Conservation (phyloP, 2,797 vertebrate genomes). For the Peromyscus nudipes region DNA sequence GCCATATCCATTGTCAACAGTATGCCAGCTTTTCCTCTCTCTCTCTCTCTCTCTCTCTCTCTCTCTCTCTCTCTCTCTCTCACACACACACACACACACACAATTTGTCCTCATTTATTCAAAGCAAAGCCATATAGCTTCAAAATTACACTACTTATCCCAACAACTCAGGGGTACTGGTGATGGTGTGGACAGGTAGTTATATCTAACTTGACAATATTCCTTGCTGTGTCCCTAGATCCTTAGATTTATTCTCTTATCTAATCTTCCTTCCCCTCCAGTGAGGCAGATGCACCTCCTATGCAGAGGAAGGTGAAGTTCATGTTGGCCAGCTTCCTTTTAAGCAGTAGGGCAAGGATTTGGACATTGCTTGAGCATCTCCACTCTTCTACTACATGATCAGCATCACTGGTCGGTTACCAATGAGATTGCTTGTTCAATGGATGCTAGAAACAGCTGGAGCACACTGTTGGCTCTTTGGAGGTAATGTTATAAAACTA, state of each 20-base stretch:
- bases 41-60: neutral
- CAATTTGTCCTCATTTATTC: neutral
- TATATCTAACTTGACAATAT: neutral
- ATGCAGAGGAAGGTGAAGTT: neutral
- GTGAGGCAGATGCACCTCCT: neutral
- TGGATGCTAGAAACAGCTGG: neutral
- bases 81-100: too few relatives aligned
- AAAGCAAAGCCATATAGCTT: conserved; percentile 6
- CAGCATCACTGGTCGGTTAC: neutral
- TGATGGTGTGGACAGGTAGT: neutral
- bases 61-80: neutral
- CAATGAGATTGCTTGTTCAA: neutral
- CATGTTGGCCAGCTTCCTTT: neutral
- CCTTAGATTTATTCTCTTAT: conserved; percentile 29
- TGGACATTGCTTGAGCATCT: neutral
- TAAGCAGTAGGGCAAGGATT: neutral
- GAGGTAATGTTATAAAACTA: neutral
- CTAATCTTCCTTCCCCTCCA: neutral
- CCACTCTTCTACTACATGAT: neutral
- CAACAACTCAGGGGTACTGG: fast-evolving
- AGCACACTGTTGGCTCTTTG: neutral
- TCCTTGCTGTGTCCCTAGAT: neutral
- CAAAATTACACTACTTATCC: neutral
- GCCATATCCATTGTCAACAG: neutral
- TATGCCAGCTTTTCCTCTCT: neutral